A percentile compares a stretch with the other conserved stretches of the same genome.
Conservation (phyloP, 2,113 vertebrate genomes). For the Anhinga anhinga region DNA sequence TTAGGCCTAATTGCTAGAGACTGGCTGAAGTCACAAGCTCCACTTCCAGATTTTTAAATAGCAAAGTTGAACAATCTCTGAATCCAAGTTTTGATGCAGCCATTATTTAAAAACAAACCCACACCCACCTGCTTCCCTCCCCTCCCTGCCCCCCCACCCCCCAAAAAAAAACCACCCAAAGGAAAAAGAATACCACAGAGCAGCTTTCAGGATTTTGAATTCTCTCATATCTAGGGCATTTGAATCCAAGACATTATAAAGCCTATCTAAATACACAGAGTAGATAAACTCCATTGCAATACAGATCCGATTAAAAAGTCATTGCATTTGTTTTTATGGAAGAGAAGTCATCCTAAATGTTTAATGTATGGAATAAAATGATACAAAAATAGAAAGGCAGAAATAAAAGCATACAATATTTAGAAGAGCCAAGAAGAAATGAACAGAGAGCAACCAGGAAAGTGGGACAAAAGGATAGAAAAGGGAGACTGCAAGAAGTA, state of each 20-base stretch:
- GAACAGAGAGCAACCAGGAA: background rate
- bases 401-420: background rate
- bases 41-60: background rate
- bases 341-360: background rate
- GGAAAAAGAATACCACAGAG: background rate
- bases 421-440: background rate
- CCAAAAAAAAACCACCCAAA: background rate
- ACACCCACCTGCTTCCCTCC: fast-evolving
- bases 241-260: background rate
- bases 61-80: background rate
- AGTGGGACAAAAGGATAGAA: background rate
- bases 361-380: constrained; percentile 25
- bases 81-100: background rate
- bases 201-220: background rate
- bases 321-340: background rate
- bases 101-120: background rate
- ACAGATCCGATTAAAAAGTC: background rate
- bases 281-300: background rate
- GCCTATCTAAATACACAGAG: background rate
- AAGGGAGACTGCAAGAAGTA: background rate
- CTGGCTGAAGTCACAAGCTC: background rate
- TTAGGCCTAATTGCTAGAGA: background rate
- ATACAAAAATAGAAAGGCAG: background rate
- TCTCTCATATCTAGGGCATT: background rate
- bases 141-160: fast-evolving